These are phyloP conservation scores for Mizuhopecten yessoensis DNA, from an alignment of 1,140 invertebrate genomes.

Conservation along the genomic window DNA sequence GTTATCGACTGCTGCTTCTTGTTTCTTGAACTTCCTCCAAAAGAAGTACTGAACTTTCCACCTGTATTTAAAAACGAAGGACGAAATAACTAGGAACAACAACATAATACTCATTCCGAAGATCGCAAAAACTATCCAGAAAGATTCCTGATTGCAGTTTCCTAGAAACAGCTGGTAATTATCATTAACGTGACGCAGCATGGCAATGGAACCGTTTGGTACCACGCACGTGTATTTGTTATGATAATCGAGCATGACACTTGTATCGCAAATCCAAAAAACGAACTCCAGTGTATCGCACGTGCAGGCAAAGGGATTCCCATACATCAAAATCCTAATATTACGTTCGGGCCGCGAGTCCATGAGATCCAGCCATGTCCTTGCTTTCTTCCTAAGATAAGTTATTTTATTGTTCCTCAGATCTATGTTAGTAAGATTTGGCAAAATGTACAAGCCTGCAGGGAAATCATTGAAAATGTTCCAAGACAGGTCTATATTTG, in stretches of 20 bases:
- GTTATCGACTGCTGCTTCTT: background rate
- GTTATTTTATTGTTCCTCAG: background rate
- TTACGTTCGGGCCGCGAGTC: background rate
- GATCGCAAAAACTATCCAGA: conserved; percentile 6
- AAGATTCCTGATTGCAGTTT: background rate
- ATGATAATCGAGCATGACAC: background rate
- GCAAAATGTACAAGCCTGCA: background rate
- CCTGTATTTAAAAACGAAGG: background rate
- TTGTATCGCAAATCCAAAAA: background rate
- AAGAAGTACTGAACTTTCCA: background rate
- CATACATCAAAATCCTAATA: background rate
- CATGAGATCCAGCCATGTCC: background rate
- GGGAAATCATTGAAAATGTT: conserved; percentile 1
- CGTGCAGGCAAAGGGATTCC: background rate
- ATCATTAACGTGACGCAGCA: background rate
- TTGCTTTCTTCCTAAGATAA: background rate
- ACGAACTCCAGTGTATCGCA: background rate
- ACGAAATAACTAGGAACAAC: background rate
- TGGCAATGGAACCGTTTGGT: background rate
- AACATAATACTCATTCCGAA: background rate
- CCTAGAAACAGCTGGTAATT: background rate
- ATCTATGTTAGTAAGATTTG: background rate
- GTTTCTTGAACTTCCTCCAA: background rate
- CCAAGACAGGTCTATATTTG: background rate
- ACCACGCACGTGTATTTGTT: background rate